These are phyloP conservation scores for Aspiorhynchus laticeps DNA, from an alignment of 2,113 vertebrate genomes.

Conservation along the genomic window DNA sequence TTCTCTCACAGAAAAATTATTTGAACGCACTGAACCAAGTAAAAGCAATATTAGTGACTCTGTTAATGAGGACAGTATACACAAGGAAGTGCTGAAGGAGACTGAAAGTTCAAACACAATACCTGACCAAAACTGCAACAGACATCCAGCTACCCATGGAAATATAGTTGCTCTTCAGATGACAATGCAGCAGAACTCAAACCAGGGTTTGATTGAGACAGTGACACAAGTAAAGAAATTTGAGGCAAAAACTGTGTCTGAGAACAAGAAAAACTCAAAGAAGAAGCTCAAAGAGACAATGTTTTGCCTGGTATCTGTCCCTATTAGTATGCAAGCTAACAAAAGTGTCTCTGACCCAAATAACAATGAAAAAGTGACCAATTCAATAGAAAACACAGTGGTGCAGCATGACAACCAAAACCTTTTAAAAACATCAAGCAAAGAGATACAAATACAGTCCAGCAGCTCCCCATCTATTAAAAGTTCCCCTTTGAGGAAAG, in stretches of 20 bases:
- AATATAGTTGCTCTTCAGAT: constrained; percentile 61
- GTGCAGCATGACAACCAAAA: constrained; percentile 81
- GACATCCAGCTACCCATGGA: constrained; percentile 78
- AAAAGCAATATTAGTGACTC: constrained; percentile 53
- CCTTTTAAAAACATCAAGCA: constrained; percentile 80
- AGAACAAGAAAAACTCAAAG: constrained; percentile 83
- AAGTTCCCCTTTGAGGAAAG: constrained; percentile 81
- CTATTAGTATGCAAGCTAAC: constrained; percentile 84
- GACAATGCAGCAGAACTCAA: constrained; percentile 69
- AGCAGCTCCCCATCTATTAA: constrained; percentile 82
- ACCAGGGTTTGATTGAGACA: constrained; percentile 80
- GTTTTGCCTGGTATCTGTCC: constrained; percentile 97
- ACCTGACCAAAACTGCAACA: constrained; percentile 80
- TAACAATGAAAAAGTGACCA: constrained; percentile 83
- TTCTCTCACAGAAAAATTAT: constrained; percentile 72
- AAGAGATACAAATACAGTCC: constrained; percentile 83
- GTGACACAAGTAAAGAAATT: constrained; percentile 92
- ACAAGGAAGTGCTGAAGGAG: constrained; percentile 67
- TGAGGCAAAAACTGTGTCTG: constrained; percentile 81
- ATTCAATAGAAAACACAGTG: constrained; percentile 72
- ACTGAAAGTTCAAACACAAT: constrained; percentile 73
- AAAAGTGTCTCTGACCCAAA: constrained; percentile 83
- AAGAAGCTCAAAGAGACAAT: constrained; percentile 93
- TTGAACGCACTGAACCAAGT: constrained; percentile 59
- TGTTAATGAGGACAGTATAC: constrained; percentile 44